These are phyloP conservation scores for Drosophila yooni DNA, from an alignment of 2,888 invertebrate genomes.

Conservation along the genomic window DNA sequence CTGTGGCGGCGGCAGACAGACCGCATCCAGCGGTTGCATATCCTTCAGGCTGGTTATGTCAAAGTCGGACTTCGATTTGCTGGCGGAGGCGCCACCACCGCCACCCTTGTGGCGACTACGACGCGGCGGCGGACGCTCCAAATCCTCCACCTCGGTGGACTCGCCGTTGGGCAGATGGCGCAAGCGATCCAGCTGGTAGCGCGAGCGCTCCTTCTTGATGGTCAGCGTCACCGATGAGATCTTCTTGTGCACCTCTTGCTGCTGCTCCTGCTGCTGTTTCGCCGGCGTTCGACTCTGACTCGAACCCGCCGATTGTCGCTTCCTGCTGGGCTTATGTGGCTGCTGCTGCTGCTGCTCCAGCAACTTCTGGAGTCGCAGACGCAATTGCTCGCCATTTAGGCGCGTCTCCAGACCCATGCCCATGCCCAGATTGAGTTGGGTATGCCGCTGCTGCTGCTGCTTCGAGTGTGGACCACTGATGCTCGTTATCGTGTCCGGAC, in stretches of 20 bases:
- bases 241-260: constrained; percentile 80
- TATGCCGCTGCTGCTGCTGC: constrained; percentile 60
- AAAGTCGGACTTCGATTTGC: constrained; percentile 87
- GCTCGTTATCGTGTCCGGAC: constrained; percentile 86
- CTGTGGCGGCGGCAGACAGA: constrained; percentile 90
- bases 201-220: constrained; percentile 79
- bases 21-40: constrained; percentile 89
- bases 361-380: constrained; percentile 88
- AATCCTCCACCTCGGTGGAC: constrained; percentile 82
- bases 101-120: constrained; percentile 60
- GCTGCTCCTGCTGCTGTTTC: constrained; percentile 49
- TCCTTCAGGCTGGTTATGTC: constrained; percentile 87
- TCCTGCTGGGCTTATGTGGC: constrained; percentile 71
- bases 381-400: constrained; percentile 88
- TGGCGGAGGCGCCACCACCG: constrained; percentile 28
- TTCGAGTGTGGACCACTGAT: constrained; percentile 57
- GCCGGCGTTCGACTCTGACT: constrained; percentile 65
- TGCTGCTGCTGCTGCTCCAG: constrained; percentile 82
- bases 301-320: constrained; percentile 62
- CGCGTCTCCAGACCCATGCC: constrained; percentile 83
- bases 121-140: constrained; percentile 71
- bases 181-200: constrained; percentile 67
- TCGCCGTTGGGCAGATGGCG: constrained; percentile 75
- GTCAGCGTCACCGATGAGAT: constrained; percentile 81
- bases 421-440: constrained; percentile 72